Evolutionary conservation across 2,797 vertebrate species (phyloP), one percentile per base, ranked within the genome.

Genomic region (Aldrovandia affinis): DNA sequence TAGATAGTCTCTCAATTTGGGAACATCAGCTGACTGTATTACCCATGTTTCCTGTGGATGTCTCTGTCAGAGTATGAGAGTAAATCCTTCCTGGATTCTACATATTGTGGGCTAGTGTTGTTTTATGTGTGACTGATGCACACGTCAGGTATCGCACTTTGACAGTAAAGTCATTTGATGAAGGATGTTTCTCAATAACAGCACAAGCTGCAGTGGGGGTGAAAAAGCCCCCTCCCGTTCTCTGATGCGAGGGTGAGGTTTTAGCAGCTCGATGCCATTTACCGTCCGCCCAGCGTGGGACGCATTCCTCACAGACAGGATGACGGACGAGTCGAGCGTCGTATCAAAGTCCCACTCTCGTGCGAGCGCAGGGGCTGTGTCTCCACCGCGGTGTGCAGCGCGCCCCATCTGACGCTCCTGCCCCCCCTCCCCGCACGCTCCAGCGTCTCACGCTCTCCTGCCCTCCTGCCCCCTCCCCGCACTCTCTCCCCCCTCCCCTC

Each of bases 281-380:
- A 89, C 88, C 84, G 84, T 87, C 85, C 82, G 80, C 84, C 85
- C 55, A 82, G 59, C 70, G 75, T 70, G 44, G 85, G 83, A 5
- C 9, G 4, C 57, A 81, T 81, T 81, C 36, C 61, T 81, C 8
- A 54, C 77, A 87, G 86, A 89, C 87, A 87, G 78, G 30, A 75
- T 81, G 86, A 91, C 85, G 86, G 79, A 90, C 89, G 84, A 84
- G 77, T 82, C 39, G 81, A 88, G 85, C 63, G 82, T 86, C 84
- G 52, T 83, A 84, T 87, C 87, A 86, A 84, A 91, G 83, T 92
- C 81, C 83, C 88, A 89, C 87, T 87, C 81, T 44, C 87, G 83
- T 85, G 90, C 84, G 83, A 88, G 86, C 59, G 86, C 86, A 88
- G 80, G 77, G 65, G 63, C 86, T 87, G 83, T 91, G 85, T 88